Percentiles rank a stretch among this genome's conserved stretches.
These are phyloP conservation scores for Amblyopsis hoosieri DNA, from an alignment of 2,797 vertebrate genomes.

Conservation along the genomic window DNA sequence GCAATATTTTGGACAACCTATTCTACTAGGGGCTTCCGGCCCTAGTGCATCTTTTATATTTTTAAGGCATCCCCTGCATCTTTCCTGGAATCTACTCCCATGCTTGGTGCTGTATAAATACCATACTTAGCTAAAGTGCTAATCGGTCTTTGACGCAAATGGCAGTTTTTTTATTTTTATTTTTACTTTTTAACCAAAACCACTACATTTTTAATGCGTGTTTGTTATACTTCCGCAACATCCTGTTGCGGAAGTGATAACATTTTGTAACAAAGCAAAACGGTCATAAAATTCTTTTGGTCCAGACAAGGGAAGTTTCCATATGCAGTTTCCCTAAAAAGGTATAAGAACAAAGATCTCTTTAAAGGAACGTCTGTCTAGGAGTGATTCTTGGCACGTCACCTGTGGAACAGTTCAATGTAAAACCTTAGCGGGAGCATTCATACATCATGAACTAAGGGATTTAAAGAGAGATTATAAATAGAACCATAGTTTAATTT, in stretches of 20 bases:
- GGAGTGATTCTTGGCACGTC: constrained; percentile 37
- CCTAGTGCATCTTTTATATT: too few relatives aligned
- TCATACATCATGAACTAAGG: constrained; percentile 8
- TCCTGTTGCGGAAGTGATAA: constrained; percentile 6
- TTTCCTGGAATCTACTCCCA: too few relatives aligned
- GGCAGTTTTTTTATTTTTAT: too few relatives aligned
- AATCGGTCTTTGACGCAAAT: not conserved
- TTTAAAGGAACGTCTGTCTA: constrained; percentile 29
- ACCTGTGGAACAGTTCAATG: constrained; percentile 6
- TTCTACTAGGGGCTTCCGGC: too few relatives aligned
- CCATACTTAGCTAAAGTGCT: constrained; percentile 1
- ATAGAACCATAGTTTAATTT: not conserved
- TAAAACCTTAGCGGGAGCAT: constrained; percentile 8
- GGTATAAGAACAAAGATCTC: constrained; percentile 21
- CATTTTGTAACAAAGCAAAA: constrained; percentile 12
- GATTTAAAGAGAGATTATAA: not conserved
- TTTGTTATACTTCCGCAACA: not conserved
- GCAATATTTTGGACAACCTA: too few relatives aligned
- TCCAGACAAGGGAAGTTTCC: constrained; percentile 37
- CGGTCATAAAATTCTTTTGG: constrained; percentile 17
- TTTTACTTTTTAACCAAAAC: not conserved
- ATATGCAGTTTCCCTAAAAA: constrained; percentile 34
- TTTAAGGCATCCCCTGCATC: too few relatives aligned
- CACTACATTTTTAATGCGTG: not conserved
- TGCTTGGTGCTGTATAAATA: too few relatives aligned